These are phyloP conservation scores for Glaucomys volans DNA, from an alignment of 2,113 vertebrate species.

Conservation along the genomic window DNA sequence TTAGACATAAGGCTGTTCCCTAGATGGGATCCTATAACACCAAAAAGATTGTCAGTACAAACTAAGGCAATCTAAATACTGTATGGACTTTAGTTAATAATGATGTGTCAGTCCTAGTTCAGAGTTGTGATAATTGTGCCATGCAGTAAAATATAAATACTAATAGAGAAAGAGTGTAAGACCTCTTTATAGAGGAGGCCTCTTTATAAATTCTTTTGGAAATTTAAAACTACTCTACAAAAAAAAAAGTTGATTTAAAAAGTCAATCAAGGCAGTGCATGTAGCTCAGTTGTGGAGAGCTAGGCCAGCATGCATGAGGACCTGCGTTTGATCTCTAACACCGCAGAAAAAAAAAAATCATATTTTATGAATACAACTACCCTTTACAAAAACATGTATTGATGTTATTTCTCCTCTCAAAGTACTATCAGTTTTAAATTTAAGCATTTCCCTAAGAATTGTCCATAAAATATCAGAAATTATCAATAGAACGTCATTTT, in stretches of 20 bases:
- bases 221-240: not conserved
- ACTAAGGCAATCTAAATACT: not conserved
- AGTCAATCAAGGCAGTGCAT: not conserved
- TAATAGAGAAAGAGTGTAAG: not conserved
- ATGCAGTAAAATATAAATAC: not conserved
- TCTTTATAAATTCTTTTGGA: not conserved
- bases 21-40: not conserved
- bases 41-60: not conserved
- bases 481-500: not conserved
- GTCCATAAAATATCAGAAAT: not conserved
- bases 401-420: not conserved
- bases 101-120: not conserved
- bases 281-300: not conserved
- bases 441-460: not conserved
- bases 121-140: not conserved
- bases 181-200: not conserved
- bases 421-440: not conserved
- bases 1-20: no score
- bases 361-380: not conserved
- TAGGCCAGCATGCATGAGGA: not conserved
- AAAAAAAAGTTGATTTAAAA: not conserved
- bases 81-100: not conserved
- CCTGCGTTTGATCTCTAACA: not conserved
- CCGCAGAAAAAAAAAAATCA: not conserved
- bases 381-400: conserved; percentile 6